Evolutionary conservation across 2,113 vertebrate genomes (phyloP).

Genomic region (Okapia johnstoni): DNA sequence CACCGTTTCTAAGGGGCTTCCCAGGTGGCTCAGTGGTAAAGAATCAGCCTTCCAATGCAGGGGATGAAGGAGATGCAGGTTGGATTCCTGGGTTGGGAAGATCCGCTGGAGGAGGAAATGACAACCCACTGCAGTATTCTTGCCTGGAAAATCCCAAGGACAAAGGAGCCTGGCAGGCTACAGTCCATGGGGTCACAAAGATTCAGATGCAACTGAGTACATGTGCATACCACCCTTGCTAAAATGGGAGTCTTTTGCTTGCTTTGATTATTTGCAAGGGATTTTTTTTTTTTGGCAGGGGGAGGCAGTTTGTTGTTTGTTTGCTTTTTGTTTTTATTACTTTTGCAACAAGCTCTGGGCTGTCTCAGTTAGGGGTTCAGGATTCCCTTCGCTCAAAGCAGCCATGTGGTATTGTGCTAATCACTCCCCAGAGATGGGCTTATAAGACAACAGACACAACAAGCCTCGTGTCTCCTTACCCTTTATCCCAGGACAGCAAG

Average conservation of each 20-base stretch:
- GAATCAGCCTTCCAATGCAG: not conserved
- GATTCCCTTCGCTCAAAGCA: not conserved
- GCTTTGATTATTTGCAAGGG: not conserved
- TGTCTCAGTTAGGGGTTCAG: not conserved
- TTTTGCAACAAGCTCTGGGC: not conserved
- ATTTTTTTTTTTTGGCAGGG: not conserved
- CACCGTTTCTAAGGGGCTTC: not conserved
- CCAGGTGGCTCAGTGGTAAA: not conserved
- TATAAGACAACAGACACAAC: accelerated
- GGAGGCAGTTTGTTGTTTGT: accelerated
- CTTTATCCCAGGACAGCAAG: not conserved
- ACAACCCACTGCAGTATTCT: not conserved
- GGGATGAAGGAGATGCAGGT: not conserved
- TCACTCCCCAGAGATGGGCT: not conserved
- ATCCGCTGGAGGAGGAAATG: not conserved
- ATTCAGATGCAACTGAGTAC: not conserved
- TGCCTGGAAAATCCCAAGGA: not conserved
- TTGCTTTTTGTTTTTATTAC: not conserved
- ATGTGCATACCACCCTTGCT: not conserved
- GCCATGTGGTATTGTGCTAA: not conserved
- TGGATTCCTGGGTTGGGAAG: not conserved
- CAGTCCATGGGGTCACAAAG: not conserved
- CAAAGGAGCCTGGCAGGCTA: not conserved
- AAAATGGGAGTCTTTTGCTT: not conserved
- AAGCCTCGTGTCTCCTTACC: slow-evolving; percentile 36